Conservation (phyloP, 1,140 invertebrate species). For the Drosophila tsacasi region DNA sequence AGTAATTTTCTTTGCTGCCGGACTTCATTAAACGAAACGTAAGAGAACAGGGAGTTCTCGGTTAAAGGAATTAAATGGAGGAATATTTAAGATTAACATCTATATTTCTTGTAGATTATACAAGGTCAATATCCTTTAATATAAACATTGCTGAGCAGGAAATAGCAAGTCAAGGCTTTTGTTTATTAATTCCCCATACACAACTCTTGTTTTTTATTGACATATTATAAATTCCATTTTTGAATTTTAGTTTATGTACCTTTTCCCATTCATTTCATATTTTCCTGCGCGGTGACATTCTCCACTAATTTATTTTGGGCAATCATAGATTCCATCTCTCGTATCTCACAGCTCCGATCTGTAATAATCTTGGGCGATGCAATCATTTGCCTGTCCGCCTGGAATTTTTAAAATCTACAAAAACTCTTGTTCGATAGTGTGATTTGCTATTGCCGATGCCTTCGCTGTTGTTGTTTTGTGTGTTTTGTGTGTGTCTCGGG, state of each 20-base stretch:
- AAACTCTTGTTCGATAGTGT: conserved; percentile 56
- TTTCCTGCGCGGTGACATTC: neutral
- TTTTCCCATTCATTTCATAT: neutral
- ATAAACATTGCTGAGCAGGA: neutral
- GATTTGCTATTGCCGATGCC: conserved; percentile 57
- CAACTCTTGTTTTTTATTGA: neutral
- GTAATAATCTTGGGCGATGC: conserved; percentile 11
- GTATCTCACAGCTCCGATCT: conserved; percentile 16
- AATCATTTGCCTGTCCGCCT: conserved; percentile 9
- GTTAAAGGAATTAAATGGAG: neutral
- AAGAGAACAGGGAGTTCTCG: neutral
- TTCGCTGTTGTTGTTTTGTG: conserved; percentile 29
- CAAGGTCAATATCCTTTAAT: neutral
- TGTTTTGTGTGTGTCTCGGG: conserved; percentile 33
- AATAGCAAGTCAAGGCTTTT: neutral
- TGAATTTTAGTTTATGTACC: neutral
- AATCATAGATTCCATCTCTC: conserved; percentile 21
- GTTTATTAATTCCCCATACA: neutral
- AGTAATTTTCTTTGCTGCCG: neutral
- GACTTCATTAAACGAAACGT: neutral
- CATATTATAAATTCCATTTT: conserved; percentile 25
- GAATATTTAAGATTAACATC: too few relatives aligned
- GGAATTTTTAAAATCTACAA: neutral
- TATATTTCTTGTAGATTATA: neutral
- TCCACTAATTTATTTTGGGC: conserved; percentile 27